Base-by-base conservation (phyloP, 2,888 invertebrate genomes). In the Eristalis arbustorum region DNA sequence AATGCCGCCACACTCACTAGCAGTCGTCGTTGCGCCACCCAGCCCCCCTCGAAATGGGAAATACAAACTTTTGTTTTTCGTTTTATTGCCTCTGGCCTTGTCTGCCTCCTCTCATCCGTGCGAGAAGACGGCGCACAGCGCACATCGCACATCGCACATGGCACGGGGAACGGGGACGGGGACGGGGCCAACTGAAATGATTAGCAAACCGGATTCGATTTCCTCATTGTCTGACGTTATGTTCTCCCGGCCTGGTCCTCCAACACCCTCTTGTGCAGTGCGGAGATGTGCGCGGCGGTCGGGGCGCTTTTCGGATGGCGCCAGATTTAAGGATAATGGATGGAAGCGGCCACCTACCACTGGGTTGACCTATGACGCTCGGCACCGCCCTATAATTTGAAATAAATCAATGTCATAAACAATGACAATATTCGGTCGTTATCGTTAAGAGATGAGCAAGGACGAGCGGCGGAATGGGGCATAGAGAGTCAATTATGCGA, bases 361-460 rank as follows among this genome's bases (percentile, higher is more conserved):
- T 49, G 49, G 8, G 49, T 8, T 76, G 80, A 57, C 71, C 69
- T 79, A 66, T 83, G 63, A 42, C 42, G 57, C 34, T 64, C 62
- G 56, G 56, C 56, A 18, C 66, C 40, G 57, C 10, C 49, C 49
- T 59, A 25, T 25, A 59, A 59, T 67, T 80, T 37, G 42, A 64
- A 62, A 80, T 80, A 76, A 76, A 76, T 80, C 80, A 84, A 84
- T 75, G 79, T 79, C 84, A 84, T 75, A 75, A 63, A 42, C 62
- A 80, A 68, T 67, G 42, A 80, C 72, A 72, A 68, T 67, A 61
- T 80, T 63, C 59, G 22, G 73, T 75, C 71, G 74, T 79, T 62
- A 72, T 64, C 62, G 62, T 8, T 57, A 63, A 31, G 62, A 22
- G 14, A 66, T 13, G 23, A 31, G 22, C 56, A 28, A 31, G 31